Conservation (phyloP, 1,140 invertebrate species). For the Sweltsa coloradensis region DNA sequence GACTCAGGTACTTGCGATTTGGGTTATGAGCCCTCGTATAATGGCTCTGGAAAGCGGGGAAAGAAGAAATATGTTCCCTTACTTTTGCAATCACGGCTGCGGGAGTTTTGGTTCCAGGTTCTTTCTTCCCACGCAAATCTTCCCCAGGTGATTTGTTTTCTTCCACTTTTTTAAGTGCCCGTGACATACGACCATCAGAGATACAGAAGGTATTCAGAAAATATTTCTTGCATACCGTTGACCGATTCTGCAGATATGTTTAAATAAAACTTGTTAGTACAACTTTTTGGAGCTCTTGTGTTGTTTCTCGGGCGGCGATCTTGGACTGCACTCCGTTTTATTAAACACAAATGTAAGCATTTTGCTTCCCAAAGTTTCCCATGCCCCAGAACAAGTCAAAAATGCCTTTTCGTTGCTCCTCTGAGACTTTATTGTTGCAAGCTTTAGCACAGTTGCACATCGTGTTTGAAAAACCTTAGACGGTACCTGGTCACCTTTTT, state of each 20-base stretch:
- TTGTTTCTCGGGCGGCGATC: conserved; percentile 14
- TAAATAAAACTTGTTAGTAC: conserved; percentile 16
- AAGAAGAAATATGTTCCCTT: conserved; percentile 18
- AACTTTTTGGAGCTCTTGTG: conserved; percentile 11
- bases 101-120: conserved; percentile 18
- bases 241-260: conserved; percentile 12
- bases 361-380: conserved; percentile 15
- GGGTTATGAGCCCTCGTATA: conserved; percentile 20
- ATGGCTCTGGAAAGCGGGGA: conserved; percentile 19
- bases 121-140: conserved; percentile 14
- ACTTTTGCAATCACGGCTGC: conserved; percentile 16
- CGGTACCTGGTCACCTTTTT: too few relatives aligned
- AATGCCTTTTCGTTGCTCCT: conserved; percentile 15
- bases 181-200: conserved; percentile 17
- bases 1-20: conserved; percentile 18
- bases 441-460: too few relatives aligned
- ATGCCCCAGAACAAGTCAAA: conserved; percentile 16
- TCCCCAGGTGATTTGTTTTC: conserved; percentile 15
- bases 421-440: too few relatives aligned
- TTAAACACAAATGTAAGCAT: conserved; percentile 11
- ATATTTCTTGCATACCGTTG: conserved; percentile 19
- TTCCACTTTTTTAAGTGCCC: conserved; percentile 15
- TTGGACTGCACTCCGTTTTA: conserved; percentile 12
- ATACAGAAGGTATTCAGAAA: conserved; percentile 19
- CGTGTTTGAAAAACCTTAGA: too few relatives aligned